Evolutionary conservation across 2,888 invertebrate genomes (phyloP), one percentile per base, ranked within the genome.

Genomic region (Zaprionus lineosus): DNA sequence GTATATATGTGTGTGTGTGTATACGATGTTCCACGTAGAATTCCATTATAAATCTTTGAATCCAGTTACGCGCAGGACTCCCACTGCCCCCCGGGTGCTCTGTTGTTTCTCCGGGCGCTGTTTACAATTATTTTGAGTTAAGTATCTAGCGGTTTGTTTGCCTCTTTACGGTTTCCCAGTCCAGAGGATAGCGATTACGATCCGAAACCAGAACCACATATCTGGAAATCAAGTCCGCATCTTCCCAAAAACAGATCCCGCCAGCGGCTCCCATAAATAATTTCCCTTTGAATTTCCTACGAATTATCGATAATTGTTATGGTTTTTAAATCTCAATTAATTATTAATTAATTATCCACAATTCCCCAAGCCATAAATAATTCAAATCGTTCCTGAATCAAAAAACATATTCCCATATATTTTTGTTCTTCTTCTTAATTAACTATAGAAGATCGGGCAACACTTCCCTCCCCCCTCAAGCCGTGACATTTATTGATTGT

Each of bases 111-210:
- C 50, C 7, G 24, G 11, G 41, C 40, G 29, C 56, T 78, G 77
- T 78, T 78, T 78, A 78, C 68, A 78, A 82, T 71, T 78, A 52
- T 71, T 78, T 78, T 61, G 60, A 61, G 57, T 78, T 78, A 81
- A 77, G 62, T 78, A 62, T 56, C 53, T 73, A 39, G 56, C 36
- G 31, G 21, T 51, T 56, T 56, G 56, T 66, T 75, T 63, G 34
- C 24, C 33, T 37, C 21, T 52, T n/a, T n/a, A n/a, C n/a, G n/a
- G n/a, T n/a, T n/a, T n/a, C n/a, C n/a, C n/a, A n/a, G n/a, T n/a
- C n/a, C n/a, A n/a, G n/a, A n/a, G n/a, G n/a, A n/a, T n/a, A n/a
- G 9, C 9, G 34, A 14, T 26, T 40, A 21, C 16, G 19, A 12
- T 19, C 51, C n/a, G 19, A 33, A 28, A 6, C 14, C 7, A 46